phyloP scores from a whole-genome alignment of 1,140 invertebrate species.

The Wiebesia pumilae region DNA sequence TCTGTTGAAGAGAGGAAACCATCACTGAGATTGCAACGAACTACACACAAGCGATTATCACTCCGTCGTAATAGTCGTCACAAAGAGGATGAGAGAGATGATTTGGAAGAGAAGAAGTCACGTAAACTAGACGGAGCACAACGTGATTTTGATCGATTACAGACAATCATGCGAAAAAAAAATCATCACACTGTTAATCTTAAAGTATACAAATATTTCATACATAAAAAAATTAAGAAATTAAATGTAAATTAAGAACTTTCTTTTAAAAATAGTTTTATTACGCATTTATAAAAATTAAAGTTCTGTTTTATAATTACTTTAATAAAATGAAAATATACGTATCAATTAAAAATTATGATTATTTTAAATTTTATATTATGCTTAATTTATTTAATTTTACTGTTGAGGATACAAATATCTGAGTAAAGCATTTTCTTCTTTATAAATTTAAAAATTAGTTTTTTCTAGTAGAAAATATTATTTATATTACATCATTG shows the following conservation, averaged over 20 bases:
- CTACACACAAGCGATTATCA: background rate
- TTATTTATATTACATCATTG: too few relatives aligned
- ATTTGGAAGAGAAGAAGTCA: conserved; percentile 41
- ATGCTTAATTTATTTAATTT: too few relatives aligned
- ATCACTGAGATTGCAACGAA: background rate
- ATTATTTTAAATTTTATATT: too few relatives aligned
- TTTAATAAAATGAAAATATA: background rate
- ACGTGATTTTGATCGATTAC: conserved; percentile 37
- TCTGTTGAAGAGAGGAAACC: conserved; percentile 2
- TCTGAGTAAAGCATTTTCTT: too few relatives aligned
- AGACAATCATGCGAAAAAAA: conserved; percentile 33
- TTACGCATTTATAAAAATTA: background rate
- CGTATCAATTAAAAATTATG: background rate
- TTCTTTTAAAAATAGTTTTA: background rate
- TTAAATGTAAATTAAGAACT: background rate
- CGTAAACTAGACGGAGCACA: conserved; percentile 31
- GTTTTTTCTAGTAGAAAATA: background rate
- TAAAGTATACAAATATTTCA: conserved; percentile 17
- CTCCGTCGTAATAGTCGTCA: conserved; percentile 34
- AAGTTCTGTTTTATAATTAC: background rate
- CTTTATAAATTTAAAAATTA: background rate
- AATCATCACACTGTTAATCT: conserved; percentile 28
- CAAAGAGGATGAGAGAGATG: conserved; percentile 49
- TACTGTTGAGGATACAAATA: too few relatives aligned
- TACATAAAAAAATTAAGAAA: background rate